Evolutionary conservation across 2,113 vertebrate species (phyloP), one percentile per base, ranked within the genome.

Genomic region (Riparia riparia): DNA sequence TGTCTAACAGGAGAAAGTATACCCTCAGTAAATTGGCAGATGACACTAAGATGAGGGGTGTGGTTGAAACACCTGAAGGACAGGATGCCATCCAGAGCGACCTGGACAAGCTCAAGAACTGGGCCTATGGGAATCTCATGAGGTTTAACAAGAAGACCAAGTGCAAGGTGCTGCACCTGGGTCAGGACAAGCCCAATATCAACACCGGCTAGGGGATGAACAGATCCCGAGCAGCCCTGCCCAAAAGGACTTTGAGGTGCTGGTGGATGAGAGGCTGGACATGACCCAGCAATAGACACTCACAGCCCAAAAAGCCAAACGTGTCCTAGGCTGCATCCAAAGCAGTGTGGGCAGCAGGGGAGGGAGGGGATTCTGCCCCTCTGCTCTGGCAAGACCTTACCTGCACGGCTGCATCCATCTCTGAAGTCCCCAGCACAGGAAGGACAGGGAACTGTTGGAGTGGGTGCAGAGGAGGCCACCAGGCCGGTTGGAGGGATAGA

Each of bases 111-210:
- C 15, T n/a, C 32, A 44, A 39, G 18, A 24, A 37, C 17, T 32
- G 18, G 22, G 7, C 5, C 5, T 22, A 2, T 28, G 10, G 12
- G 14, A 66, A 66, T 17, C 32, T 29, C 51, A 39, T 25, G 32
- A 28, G 16, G 32, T 60, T 51, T 51, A 44, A 17, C 14, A n/a
- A 51, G 8, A n/a, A 51, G 8, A 66, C 0, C 12, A 58, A 66
- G 13, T 29, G 1, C 42, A 45, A 51, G 18, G 28, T 29, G 22
- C 28, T 73, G 16, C 32, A 20, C 26, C 32, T 29, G 5, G 1
- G 1, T 19, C 1, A 1, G 2, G 8, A 14, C 58, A 22, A 0
- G 8, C 1, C 10, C 8, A 10, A 28, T 14, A 28, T 2, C 12
- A 44, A 0, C 13, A 3, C 12, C 51, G 37, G 2, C 18, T 58